Evolutionary conservation across 2,888 invertebrate genomes (phyloP), one percentile per base, ranked within the genome.

Genomic region (Iphiclides podalirius): DNA sequence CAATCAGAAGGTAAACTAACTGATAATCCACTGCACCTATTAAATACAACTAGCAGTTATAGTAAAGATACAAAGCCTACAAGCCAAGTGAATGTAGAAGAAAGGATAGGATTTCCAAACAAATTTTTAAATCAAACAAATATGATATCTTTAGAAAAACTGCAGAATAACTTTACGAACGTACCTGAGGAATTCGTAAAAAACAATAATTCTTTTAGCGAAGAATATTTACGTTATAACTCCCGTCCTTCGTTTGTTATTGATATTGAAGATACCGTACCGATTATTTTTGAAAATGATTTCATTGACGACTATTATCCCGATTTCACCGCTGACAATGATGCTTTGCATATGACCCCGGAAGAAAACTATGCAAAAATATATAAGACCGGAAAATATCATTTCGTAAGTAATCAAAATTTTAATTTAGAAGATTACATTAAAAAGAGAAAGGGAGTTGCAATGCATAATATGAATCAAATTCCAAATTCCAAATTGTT

Each of bases 281-380:
- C 64, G 13, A 60, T 59, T 41, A 52, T 66, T 7, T 61, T 55
- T 45, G 52, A 62, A 8, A 68, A 76, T 41, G 63, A 65, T 12
- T 58, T 76, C 1, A 55, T 71, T 2, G 70, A 77, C 2, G 85
- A 86, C 47, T 87, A 85, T 44, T 85, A 80, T 43, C 86, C 86
- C 0, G 65, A 75, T 43, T 87, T 87, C 33, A 66, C 64, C 20
- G 57, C 52, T 20, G 79, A 79, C 8, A 75, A 67, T 47, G 55
- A 63, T 6, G 61, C 59, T 2, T 67, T 44, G n/a, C 44, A 67
- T 33, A 64, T 66, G 15, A 58, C 69, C 16, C 67, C 67, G 23
- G 75, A 74, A 55, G 72, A 71, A 44, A 31, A 12, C n/a, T 3
- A n/a, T 26, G 12, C 68, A 0, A 59, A 63, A 53, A 69, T 69